phyloP scores from a whole-genome alignment of 2,888 invertebrate species.

The Drosophila mayaguana region DNA sequence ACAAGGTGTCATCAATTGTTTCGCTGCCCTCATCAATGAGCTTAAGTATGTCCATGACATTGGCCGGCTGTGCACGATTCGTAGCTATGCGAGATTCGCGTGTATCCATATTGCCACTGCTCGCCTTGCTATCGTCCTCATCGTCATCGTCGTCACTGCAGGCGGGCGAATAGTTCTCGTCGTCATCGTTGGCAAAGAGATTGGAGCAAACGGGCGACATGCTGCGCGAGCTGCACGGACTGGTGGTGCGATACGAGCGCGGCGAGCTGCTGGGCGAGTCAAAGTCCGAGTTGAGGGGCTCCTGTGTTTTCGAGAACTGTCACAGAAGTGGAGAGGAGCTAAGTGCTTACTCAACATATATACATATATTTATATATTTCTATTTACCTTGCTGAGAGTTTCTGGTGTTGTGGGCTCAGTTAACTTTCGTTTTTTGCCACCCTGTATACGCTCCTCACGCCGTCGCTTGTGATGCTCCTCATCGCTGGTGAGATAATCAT shows the following conservation, averaged over 20 bases:
- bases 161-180: conserved; percentile 85
- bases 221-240: conserved; percentile 84
- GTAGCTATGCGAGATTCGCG: conserved; percentile 59
- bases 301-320: conserved; percentile 78
- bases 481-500: conserved; percentile 81
- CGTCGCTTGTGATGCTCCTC: conserved; percentile 83
- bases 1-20: conserved; percentile 80
- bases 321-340: neutral
- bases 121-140: conserved; percentile 64
- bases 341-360: neutral
- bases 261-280: conserved; percentile 84
- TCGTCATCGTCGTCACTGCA: conserved; percentile 85
- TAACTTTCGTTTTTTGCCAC: conserved; percentile 82
- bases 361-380: neutral
- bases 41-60: conserved; percentile 82
- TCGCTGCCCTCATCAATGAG: conserved; percentile 81
- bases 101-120: conserved; percentile 35
- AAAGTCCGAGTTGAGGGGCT: conserved; percentile 70
- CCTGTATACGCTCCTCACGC: conserved; percentile 80
- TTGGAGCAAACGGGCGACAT: conserved; percentile 82
- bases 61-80: conserved; percentile 62
- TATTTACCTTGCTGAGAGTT: conserved; percentile 72
- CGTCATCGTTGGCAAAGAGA: conserved; percentile 66
- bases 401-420: conserved; percentile 62
- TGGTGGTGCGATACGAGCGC: conserved; percentile 78